Percentiles rank a stretch among this genome's conserved stretches.
These are phyloP conservation scores for Choristoneura fumiferana DNA, from an alignment of 1,140 invertebrate species.

Conservation along the genomic window DNA sequence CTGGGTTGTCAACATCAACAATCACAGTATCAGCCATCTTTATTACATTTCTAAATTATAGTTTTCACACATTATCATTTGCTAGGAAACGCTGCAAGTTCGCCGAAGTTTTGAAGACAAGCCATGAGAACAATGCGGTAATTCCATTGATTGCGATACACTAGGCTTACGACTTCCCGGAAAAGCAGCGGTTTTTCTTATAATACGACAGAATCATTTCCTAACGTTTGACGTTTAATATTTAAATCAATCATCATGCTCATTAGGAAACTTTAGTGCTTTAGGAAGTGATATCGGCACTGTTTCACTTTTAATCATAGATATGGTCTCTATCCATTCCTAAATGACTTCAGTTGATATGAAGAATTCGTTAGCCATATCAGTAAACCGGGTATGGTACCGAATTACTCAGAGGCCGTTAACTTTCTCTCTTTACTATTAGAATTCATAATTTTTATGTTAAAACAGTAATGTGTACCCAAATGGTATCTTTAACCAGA, in stretches of 20 bases:
- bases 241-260: too few relatives aligned
- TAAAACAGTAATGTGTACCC: slow-evolving; percentile 8
- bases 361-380: too few relatives aligned
- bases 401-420: background rate
- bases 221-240: slow-evolving; percentile 24
- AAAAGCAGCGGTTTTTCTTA: slow-evolving; percentile 38
- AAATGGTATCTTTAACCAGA: background rate
- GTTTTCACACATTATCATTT: background rate
- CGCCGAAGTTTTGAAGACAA: background rate
- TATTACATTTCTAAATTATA: background rate
- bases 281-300: too few relatives aligned
- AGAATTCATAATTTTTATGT: slow-evolving; percentile 15
- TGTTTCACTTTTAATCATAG: too few relatives aligned
- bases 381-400: background rate
- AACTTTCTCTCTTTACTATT: background rate
- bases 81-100: background rate
- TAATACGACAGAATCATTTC: slow-evolving; percentile 32
- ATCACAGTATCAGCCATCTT: too few relatives aligned
- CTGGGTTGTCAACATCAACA: too few relatives aligned
- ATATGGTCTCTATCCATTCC: too few relatives aligned
- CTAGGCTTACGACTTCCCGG: slow-evolving; percentile 35
- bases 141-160: slow-evolving; percentile 34
- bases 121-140: slow-evolving; percentile 37
- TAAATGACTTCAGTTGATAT: too few relatives aligned
- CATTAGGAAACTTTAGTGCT: too few relatives aligned